Evolutionary conservation across 2,113 vertebrate genomes (phyloP), one percentile per base, ranked within the genome.

Genomic region (Coreoperca whiteheadi): DNA sequence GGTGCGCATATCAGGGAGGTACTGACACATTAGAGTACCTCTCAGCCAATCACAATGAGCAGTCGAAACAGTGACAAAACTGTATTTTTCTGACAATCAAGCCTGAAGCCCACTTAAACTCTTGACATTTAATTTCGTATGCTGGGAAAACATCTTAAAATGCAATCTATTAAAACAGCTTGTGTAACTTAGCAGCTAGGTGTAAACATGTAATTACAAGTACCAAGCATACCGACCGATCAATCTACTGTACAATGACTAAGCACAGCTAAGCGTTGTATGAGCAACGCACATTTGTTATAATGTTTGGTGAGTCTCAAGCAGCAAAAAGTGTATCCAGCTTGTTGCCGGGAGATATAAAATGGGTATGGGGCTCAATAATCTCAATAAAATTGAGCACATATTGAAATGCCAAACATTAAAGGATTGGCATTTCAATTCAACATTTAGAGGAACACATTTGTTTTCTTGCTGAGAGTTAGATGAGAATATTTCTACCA

Each of bases 271-370:
- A 10, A 48, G 50, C 4, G 8, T 6, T 12, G 12, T n/a, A 37
- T 53, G 20, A 87, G 37, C 34, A 41, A 70, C 79, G 37, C 25
- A 75, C 37, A 70, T 79, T 18, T 60, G 51, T 65, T 21, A 54
- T 70, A 61, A 75, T 63, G 41, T 34, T 73, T 8, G 8, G 21
- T 9, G n/a, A 59, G 23, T 59, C 56, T 41, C 9, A 51, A 8
- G 12, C 3, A 57, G 28, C 1, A 25, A 65, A 57, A 39, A 12
- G 3, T 64, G 4, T 3, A 21, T 25, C 15, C 18, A 32, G 56
- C 39, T 59, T 50, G n/a, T 51, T 51, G 5, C 23, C 15, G 66
- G 12, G 7, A 32, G 64, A 54, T 12, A 28, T 56, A 16, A 74
- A 73, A 53, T 50, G 23, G 14, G 4, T 53, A 32, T 57, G 16